A percentile compares a stretch with the other conserved stretches of the same genome.
Evolutionary conservation across 2,888 invertebrate genomes (phyloP).

Genomic region (Apotomis turbidana): DNA sequence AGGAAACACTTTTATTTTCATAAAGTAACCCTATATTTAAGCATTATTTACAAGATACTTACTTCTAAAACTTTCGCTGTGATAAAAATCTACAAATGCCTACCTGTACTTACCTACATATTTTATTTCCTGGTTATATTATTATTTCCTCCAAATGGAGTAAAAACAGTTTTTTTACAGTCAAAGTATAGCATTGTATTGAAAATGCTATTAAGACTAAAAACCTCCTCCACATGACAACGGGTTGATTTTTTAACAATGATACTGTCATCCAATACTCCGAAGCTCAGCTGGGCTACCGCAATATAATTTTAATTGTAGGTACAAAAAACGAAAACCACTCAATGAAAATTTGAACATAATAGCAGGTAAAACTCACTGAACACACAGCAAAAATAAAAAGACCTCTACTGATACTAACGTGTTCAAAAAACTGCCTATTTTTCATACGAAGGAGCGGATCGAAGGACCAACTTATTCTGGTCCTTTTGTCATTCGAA

Average conservation of each 20-base stretch:
- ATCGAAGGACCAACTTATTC: conserved; percentile 44
- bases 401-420: conserved; percentile 43
- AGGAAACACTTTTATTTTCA: conserved; percentile 23
- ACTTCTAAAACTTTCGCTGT: conserved; percentile 20
- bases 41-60: background rate
- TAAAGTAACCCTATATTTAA: conserved; percentile 1
- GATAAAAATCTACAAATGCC: conserved; percentile 7
- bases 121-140: conserved; percentile 14
- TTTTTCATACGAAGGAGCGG: conserved; percentile 41
- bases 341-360: conserved; percentile 63
- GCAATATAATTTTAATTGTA: conserved; percentile 68
- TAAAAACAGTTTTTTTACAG: conserved; percentile 10
- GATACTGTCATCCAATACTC: conserved; percentile 45
- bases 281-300: conserved; percentile 65
- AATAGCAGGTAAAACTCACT: conserved; percentile 64
- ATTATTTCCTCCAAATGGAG: background rate
- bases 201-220: conserved; percentile 22
- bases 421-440: background rate
- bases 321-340: conserved; percentile 54
- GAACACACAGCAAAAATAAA: conserved; percentile 45
- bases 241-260: conserved; percentile 41
- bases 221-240: conserved; percentile 30
- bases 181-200: conserved; percentile 13
- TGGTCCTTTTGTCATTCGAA: conserved; percentile 62
- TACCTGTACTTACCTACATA: conserved; percentile 1